Conservation (phyloP, 2,888 invertebrate species). For the Cephus sareptanus region DNA sequence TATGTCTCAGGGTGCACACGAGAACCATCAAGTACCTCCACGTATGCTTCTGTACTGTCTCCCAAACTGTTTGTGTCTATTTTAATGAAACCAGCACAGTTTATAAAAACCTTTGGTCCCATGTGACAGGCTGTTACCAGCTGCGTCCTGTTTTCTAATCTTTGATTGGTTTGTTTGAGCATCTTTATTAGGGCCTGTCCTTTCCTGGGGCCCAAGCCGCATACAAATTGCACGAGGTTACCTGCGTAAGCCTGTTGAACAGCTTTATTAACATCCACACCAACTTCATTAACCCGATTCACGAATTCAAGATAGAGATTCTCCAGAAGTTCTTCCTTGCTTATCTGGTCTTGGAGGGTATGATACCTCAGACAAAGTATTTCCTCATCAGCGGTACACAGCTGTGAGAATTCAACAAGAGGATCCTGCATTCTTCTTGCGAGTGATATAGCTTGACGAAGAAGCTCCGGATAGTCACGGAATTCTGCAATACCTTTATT, state of each 20-base stretch:
- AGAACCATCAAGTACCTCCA: constrained; percentile 96
- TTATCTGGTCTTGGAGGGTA: constrained; percentile 82
- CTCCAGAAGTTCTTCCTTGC: constrained; percentile 88
- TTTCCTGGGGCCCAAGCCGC: constrained; percentile 96
- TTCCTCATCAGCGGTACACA: constrained; percentile 97
- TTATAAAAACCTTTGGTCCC: constrained; percentile 98
- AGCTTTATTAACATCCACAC: constrained; percentile 95
- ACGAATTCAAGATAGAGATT: constrained; percentile 90
- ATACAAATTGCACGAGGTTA: constrained; percentile 94
- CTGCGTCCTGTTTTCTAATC: constrained; percentile 94
- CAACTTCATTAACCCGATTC: constrained; percentile 97
- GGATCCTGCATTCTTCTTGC: constrained; percentile 96
- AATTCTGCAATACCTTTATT: constrained; percentile 89
- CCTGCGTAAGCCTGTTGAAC: constrained; percentile 89
- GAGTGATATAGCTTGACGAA: constrained; percentile 93
- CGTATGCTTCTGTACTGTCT: constrained; percentile 93
- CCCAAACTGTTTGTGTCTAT: constrained; percentile 97
- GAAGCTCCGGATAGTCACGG: constrained; percentile 89
- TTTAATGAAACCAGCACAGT: constrained; percentile 98
- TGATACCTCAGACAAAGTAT: constrained; percentile 95
- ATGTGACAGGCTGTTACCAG: constrained; percentile 95
- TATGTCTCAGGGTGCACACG: constrained; percentile 99
- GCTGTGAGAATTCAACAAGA: constrained; percentile 93
- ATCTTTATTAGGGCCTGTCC: constrained; percentile 87
- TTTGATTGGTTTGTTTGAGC: constrained; percentile 90